These are phyloP conservation scores for Calonectris borealis DNA, from an alignment of 2,113 vertebrate genomes.

Conservation along the genomic window DNA sequence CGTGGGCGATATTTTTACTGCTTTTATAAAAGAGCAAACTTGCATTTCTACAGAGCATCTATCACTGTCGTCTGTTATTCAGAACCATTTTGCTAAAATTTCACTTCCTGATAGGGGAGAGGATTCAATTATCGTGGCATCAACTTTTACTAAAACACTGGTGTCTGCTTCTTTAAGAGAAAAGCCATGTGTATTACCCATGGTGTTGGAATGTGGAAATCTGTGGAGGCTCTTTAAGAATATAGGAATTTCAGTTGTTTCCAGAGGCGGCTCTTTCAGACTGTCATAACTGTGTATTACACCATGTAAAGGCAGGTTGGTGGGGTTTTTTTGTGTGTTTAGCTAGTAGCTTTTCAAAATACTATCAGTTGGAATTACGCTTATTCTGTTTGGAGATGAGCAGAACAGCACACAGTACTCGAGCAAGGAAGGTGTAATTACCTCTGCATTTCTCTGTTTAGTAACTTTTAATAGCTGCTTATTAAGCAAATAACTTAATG, in stretches of 20 bases:
- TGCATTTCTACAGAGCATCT: neutral
- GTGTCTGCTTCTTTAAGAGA: neutral
- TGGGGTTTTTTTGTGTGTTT: neutral
- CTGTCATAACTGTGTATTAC: neutral
- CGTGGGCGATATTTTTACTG: neutral
- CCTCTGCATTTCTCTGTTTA: neutral
- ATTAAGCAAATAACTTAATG: constrained; percentile 29
- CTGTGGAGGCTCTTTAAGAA: neutral
- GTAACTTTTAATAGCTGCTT: constrained; percentile 1
- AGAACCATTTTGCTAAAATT: neutral
- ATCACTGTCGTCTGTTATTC: neutral
- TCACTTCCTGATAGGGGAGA: neutral
- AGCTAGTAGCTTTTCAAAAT: neutral
- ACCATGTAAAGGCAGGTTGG: neutral
- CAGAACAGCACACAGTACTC: neutral
- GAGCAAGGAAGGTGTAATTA: neutral
- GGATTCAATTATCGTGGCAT: neutral
- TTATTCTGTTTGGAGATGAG: neutral
- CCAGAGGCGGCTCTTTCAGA: neutral
- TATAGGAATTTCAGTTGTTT: neutral
- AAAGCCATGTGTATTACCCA: neutral
- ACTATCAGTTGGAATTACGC: neutral
- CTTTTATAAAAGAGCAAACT: neutral
- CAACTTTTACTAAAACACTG: neutral
- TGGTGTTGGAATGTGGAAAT: neutral